Evolutionary conservation across 2,797 vertebrate species (phyloP).

Genomic region (Peromyscus attwateri): DNA sequence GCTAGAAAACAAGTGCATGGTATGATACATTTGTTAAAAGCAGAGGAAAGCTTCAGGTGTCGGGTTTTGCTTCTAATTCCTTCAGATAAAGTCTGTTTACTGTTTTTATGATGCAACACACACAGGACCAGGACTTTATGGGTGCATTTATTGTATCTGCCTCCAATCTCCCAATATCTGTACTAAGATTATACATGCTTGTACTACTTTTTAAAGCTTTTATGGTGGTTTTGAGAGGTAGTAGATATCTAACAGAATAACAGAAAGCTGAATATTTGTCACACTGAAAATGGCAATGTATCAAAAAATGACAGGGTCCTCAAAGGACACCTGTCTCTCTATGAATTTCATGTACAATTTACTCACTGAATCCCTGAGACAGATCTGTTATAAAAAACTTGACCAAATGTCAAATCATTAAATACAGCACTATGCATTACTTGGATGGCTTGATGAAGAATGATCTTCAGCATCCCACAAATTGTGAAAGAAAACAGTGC

Average conservation of each 20-base stretch:
- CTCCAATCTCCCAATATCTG: background rate
- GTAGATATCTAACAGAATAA: background rate
- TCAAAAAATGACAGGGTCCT: background rate
- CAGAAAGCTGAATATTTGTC: background rate
- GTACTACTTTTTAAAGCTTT: background rate
- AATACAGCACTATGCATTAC: background rate
- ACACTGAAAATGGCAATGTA: background rate
- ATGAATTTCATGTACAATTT: background rate
- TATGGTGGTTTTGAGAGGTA: background rate
- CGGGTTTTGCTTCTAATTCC: background rate
- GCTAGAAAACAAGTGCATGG: background rate
- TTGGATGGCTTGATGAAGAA: background rate
- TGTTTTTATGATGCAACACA: background rate
- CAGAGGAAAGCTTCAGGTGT: background rate
- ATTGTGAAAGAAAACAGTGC: background rate
- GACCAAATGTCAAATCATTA: background rate
- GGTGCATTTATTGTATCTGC: background rate
- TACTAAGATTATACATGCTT: background rate
- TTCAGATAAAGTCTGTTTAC: background rate
- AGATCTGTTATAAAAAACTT: background rate
- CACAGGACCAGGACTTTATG: background rate
- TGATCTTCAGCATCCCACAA: background rate
- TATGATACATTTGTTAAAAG: background rate
- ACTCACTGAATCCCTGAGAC: background rate
- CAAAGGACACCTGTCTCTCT: background rate